phyloP scores from a whole-genome alignment of 2,797 vertebrate genomes.

The Hybognathus amarus region DNA sequence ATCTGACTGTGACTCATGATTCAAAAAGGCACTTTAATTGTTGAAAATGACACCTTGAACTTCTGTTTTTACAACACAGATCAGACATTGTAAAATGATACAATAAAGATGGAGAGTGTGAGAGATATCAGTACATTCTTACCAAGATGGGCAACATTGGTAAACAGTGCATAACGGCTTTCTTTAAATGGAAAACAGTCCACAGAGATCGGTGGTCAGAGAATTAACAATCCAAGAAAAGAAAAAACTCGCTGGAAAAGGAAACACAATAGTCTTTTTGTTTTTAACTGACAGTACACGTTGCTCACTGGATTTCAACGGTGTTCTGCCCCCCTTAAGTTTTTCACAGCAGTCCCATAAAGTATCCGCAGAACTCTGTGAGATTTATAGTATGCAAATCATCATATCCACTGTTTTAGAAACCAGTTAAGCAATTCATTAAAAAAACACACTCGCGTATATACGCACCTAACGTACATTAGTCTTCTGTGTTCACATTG shows the following conservation, averaged over 20 bases:
- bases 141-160: constrained; percentile 51
- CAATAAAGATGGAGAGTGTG: constrained; percentile 32
- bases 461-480: constrained; percentile 33
- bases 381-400: constrained; percentile 31
- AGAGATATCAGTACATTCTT: constrained; percentile 55
- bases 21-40: constrained; percentile 57
- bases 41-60: constrained; percentile 50
- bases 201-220: constrained; percentile 38
- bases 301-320: constrained; percentile 48
- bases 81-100: constrained; percentile 52
- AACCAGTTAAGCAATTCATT: constrained; percentile 32
- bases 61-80: constrained; percentile 41
- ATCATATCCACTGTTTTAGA: constrained; percentile 27
- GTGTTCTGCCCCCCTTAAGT: constrained; percentile 30
- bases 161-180: constrained; percentile 61
- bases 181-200: constrained; percentile 47
- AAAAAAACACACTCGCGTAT: constrained; percentile 22
- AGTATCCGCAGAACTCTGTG: neutral
- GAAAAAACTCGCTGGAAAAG: constrained; percentile 27
- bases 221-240: constrained; percentile 38
- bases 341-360: constrained; percentile 37
- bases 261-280: constrained; percentile 59
- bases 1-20: neutral
- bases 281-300: constrained; percentile 31
- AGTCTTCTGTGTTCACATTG: constrained; percentile 49